Conservation (phyloP, 2,113 vertebrate genomes). For the Panthera tigris region DNA sequence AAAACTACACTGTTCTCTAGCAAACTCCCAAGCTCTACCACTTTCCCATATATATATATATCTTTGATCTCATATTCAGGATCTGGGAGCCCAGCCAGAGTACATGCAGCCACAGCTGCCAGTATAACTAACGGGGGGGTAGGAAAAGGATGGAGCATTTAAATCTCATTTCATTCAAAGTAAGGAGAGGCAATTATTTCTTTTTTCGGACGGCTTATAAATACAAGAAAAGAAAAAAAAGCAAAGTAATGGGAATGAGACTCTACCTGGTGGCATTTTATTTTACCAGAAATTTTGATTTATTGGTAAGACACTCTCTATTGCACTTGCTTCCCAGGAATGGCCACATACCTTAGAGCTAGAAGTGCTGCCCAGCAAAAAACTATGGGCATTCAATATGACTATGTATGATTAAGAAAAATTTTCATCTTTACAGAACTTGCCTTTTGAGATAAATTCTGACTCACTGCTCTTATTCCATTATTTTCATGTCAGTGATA, state of each 20-base stretch:
- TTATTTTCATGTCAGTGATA: neutral
- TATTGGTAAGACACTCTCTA: neutral
- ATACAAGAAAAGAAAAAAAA: neutral
- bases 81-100: neutral
- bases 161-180: neutral
- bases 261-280: neutral
- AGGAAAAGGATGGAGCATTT: neutral
- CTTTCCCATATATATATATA: neutral
- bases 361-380: neutral
- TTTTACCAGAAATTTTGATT: neutral
- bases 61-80: neutral
- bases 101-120: neutral
- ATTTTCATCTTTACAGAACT: neutral
- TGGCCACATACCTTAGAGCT: neutral
- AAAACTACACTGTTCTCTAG: neutral
- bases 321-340: neutral
- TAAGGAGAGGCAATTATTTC: neutral
- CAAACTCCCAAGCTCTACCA: neutral
- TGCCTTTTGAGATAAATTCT: constrained; percentile 3
- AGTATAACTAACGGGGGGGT: neutral
- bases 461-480: neutral
- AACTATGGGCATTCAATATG: neutral
- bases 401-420: neutral
- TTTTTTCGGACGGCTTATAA: neutral
- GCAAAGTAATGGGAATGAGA: neutral